phyloP scores from a whole-genome alignment of 2,113 vertebrate species.

The Setophaga kirtlandii region DNA sequence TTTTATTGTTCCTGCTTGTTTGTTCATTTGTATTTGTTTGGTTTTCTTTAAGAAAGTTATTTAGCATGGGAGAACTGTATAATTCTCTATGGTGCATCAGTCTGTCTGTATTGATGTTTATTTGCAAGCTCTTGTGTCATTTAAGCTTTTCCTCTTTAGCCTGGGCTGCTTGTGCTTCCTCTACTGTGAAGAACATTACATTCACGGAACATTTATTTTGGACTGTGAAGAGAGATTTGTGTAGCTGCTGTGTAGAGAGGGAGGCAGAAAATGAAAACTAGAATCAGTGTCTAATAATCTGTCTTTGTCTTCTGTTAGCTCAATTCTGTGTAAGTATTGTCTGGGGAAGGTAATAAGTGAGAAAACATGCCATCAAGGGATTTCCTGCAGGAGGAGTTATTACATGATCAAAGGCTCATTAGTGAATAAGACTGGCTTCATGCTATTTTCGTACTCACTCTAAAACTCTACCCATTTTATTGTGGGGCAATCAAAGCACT shows the following conservation, averaged over 20 bases:
- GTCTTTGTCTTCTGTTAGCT: conserved; percentile 4
- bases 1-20: neutral
- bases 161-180: neutral
- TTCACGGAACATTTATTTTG: conserved; percentile 32
- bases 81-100: neutral
- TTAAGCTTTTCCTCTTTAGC: neutral
- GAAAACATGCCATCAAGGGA: conserved; percentile 21
- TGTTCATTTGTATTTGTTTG: neutral
- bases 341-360: conserved; percentile 9
- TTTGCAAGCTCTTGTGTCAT: neutral
- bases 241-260: neutral
- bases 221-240: neutral
- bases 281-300: neutral
- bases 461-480: neutral
- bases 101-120: neutral
- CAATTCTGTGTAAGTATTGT: neutral
- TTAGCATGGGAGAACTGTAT: neutral
- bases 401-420: neutral
- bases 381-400: neutral
- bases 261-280: conserved; percentile 9
- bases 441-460: neutral
- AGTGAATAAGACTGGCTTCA: neutral
- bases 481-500: neutral
- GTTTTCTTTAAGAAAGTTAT: neutral
- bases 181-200: conserved; percentile 38